Base-by-base conservation (phyloP, 2,113 vertebrate genomes). In the Amphilophus citrinellus region DNA sequence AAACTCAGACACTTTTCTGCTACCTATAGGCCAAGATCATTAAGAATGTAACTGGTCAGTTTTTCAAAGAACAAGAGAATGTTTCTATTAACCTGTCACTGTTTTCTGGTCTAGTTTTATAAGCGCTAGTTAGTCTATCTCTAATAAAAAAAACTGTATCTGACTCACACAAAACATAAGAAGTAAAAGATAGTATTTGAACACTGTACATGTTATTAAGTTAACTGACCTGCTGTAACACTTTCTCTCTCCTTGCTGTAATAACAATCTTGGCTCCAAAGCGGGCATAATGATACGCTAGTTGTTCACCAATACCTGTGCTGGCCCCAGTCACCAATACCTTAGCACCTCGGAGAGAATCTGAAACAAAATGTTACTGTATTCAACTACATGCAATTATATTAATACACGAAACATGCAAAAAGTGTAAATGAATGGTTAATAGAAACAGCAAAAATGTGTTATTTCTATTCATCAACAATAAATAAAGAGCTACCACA, bases 281-380 rank as follows among this genome's bases (percentile, higher is more conserved):
- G 2, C 91, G 90, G 9, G 97, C 95, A 3, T 96, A 97, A 68
- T 97, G 96, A 84, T 97, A 97, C 0, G 97, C 97, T 82, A 98
- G 93, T 93, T 98, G 97, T 87, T 98, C 97, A 7, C 97, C 97
- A 6, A 98, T 97, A 2, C 98, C 97, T 8, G 94, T 94, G 42
- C 97, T 98, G 89, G 97, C 96, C 39, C 97, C 96, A 0, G 97
- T 98, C 91, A 98, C 93, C 27, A 97, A 88, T 3, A 98, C 96
- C 0, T 93, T 93, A 65, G 95, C 94, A 5, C 96, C 96, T 71
- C 89, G 93, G 75, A 98, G 94, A 44, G 92, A 94, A 37, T 95
- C 97, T 97, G 86, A 47, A 83, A 85, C 27, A 73, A 65, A 83
- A 6, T 8, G 11, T 32, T 13, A 6, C 4, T 2, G 9, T 66